phyloP scores from a whole-genome alignment of 1,140 invertebrate species.

The Paracyclopina nana region DNA sequence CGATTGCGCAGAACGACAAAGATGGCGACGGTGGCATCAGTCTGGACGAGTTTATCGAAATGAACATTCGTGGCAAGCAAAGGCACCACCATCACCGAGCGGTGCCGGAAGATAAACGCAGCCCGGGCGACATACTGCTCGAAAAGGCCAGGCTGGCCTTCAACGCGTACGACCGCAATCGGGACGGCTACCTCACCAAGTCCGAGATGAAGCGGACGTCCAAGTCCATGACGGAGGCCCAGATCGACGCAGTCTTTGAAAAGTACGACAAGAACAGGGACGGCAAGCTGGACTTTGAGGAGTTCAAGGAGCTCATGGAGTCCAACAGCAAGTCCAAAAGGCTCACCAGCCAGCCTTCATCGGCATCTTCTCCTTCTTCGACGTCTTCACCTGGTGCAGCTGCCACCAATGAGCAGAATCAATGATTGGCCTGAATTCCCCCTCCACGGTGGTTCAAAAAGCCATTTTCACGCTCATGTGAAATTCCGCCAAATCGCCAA shows the following conservation, averaged over 20 bases:
- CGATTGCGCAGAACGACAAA: conserved; percentile 7
- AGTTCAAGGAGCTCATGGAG: conserved; percentile 13
- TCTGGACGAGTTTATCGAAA: conserved; percentile 9
- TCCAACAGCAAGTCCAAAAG: conserved; percentile 1
- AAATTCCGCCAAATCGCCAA: too few species aligned
- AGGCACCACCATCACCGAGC: too few species aligned
- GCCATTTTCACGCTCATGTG: too few species aligned
- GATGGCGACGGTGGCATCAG: conserved; percentile 10
- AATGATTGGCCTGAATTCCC: too few species aligned
- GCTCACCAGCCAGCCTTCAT: too few species aligned
- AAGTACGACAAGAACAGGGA: conserved; percentile 15
- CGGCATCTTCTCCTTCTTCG: too few species aligned
- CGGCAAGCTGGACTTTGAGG: conserved; percentile 15
- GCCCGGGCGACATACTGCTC: too few species aligned
- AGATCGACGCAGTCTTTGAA: conserved; percentile 15
- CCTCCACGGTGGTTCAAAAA: too few species aligned
- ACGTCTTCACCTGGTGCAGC: too few species aligned
- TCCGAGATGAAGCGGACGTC: conserved; percentile 7
- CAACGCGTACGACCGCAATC: conserved; percentile 12
- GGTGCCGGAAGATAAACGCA: not conserved
- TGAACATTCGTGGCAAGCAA: not conserved
- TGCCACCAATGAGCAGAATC: too few species aligned
- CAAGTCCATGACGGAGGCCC: conserved; percentile 12
- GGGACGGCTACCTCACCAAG: conserved; percentile 5
- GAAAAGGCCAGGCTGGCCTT: conserved; percentile 7